These are phyloP conservation scores for Euplexia lucipara DNA, from an alignment of 2,888 invertebrate genomes.

Conservation along the genomic window DNA sequence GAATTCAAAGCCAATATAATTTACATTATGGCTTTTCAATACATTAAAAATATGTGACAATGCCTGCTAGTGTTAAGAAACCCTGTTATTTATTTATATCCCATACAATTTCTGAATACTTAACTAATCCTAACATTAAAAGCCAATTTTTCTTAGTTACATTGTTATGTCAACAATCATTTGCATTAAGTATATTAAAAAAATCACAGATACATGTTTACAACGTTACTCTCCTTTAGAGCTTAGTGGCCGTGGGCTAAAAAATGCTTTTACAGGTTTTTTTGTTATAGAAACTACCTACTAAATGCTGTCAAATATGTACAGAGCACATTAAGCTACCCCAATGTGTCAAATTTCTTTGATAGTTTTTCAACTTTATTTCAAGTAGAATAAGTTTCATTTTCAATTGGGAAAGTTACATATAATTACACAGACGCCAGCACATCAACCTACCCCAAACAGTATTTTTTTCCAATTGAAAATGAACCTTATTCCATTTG, in stretches of 20 bases:
- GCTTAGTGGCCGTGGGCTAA: no score
- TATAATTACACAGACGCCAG: no score
- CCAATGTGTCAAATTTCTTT: no score
- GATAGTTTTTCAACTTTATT: no score
- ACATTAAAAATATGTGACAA: background rate
- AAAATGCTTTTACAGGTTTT: background rate
- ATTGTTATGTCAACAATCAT: background rate
- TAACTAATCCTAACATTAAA: conserved; percentile 9
- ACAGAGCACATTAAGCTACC: no score
- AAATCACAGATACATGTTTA: background rate
- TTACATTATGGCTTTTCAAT: background rate
- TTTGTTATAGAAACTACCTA: no score
- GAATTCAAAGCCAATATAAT: background rate
- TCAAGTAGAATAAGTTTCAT: no score
- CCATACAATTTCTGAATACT: conserved; percentile 14
- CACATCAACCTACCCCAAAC: no score
- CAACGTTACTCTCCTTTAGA: background rate
- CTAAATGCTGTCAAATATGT: conserved; percentile 4
- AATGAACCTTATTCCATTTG: no score
- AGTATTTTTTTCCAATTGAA: no score
- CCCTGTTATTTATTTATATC: background rate
- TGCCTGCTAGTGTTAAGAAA: background rate
- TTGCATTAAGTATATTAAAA: background rate
- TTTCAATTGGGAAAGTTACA: no score
- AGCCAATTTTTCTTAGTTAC: conserved; percentile 7